Evolutionary conservation across 2,888 invertebrate species (phyloP), one percentile per base, ranked within the genome.

Genomic region (Apocheima hispidaria): DNA sequence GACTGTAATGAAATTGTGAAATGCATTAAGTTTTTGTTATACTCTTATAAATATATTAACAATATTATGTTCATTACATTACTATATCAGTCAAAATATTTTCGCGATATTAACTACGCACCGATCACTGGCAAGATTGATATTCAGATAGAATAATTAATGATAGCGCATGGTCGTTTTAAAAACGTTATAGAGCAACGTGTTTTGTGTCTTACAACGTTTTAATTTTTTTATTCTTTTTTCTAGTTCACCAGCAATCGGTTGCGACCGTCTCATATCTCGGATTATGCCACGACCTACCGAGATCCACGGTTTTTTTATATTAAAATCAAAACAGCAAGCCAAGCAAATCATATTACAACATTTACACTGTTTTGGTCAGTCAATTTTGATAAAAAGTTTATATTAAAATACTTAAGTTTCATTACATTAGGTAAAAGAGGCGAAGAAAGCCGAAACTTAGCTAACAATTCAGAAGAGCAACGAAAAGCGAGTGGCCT

Each of bases 1-100:
- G 89, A 90, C 90, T 90, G 88, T 90, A 88, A 88, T 90, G 90
- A 90, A 92, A 91, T 82, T 87, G 90, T 89, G 89, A 92, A 92
- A 92, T 92, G 92, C 92, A 92, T 88, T 87, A 89, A 86, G 87
- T 88, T 88, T 87, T 88, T 90, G 86, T 89, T 90, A 89, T 83
- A 87, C 78, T 72, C 90, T 89, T 91, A 92, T 77, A 88, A 90
- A 90, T 92, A 91, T 86, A 87, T 88, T 90, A 90, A 89, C 88
- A 88, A 86, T 87, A 85, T 86, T 86, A 86, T 82, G 84, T 84
- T 83, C 83, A 82, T 78, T 79, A 83, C 76, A 85, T 87, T 86
- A 86, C 84, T 88, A 87, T 87, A 90, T 92, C 92, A 92, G 92
- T 92, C 92, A 91, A 90, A 91, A 86, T 90, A 89, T 90, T 88